Evolutionary conservation across 2,797 vertebrate genomes (phyloP).

Genomic region (Phrynocephalus vlangalii): DNA sequence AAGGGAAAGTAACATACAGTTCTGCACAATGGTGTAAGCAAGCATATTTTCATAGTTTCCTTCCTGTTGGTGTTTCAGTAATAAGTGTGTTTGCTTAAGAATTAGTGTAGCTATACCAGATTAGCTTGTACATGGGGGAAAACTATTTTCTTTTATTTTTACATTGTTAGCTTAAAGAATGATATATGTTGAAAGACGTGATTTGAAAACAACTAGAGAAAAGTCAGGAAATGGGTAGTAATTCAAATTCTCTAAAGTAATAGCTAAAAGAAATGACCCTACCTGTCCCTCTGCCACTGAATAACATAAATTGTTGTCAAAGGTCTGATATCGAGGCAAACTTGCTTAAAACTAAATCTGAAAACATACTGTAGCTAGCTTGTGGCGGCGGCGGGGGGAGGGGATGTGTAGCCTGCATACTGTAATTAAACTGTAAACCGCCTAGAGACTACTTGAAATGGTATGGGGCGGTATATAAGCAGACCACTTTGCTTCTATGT

Average conservation of each 20-base stretch:
- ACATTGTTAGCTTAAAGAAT: neutral
- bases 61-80: constrained; percentile 17
- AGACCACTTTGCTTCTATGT: neutral
- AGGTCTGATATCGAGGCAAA: neutral
- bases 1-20: neutral
- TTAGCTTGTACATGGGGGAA: fast-evolving
- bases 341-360: neutral
- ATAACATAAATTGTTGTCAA: neutral
- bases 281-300: neutral
- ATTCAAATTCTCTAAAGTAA: constrained; percentile 1
- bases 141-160: neutral
- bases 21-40: neutral
- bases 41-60: constrained; percentile 16
- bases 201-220: constrained; percentile 19
- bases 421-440: too few species aligned
- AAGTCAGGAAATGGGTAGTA: neutral
- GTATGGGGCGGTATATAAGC: too few species aligned
- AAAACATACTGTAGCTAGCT: neutral
- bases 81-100: neutral
- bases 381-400: too few species aligned
- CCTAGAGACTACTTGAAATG: too few species aligned
- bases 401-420: too few species aligned
- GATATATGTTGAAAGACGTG: constrained; percentile 1
- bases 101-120: neutral
- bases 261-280: neutral